These are phyloP conservation scores for Ptilonorhynchus violaceus DNA, from an alignment of 2,113 vertebrate species.

Conservation along the genomic window DNA sequence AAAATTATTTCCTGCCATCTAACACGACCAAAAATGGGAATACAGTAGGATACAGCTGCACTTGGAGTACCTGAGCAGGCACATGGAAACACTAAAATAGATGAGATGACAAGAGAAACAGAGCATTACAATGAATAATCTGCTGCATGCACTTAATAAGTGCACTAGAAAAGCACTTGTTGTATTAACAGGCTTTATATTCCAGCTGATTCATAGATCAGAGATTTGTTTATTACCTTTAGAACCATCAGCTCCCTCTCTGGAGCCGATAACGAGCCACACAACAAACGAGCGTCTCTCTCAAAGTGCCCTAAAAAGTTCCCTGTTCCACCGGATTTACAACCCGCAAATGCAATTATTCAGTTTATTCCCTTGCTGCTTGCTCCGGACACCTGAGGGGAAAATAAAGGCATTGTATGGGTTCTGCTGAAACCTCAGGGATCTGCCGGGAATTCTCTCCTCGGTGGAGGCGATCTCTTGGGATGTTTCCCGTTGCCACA, in stretches of 20 bases:
- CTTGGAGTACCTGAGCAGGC: not conserved
- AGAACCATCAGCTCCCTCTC: not conserved
- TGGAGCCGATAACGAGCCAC: not conserved
- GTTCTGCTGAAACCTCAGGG: not conserved
- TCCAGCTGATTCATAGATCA: not conserved
- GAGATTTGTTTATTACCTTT: not conserved
- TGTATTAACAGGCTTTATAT: not conserved
- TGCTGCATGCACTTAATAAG: not conserved
- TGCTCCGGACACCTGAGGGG: not conserved
- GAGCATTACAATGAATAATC: not conserved
- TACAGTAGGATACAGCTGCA: not conserved
- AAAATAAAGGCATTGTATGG: fast-evolving
- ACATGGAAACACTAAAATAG: not conserved
- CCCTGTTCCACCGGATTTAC: not conserved
- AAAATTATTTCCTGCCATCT: not conserved
- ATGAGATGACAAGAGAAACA: not conserved
- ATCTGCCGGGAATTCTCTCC: not conserved
- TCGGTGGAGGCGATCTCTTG: not conserved
- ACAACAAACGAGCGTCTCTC: not conserved
- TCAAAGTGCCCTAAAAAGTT: not conserved
- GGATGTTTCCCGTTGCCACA: not conserved
- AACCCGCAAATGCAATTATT: not conserved
- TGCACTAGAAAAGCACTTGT: not conserved
- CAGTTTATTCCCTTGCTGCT: not conserved
- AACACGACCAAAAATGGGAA: not conserved